Base-by-base conservation (phyloP, 1,140 invertebrate genomes). In the Protaetia brevitarsis region DNA sequence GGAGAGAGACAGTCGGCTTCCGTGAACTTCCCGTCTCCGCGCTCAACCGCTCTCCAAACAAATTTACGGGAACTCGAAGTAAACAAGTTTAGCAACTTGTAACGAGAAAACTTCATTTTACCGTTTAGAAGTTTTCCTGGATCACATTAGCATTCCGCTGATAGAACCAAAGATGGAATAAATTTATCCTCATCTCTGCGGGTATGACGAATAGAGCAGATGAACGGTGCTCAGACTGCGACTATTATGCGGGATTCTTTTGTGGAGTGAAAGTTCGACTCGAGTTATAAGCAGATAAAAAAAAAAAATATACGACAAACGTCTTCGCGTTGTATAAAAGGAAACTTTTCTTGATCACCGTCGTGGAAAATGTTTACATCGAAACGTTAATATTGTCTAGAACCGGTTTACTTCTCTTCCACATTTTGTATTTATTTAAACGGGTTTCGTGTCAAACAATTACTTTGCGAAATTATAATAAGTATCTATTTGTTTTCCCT, bases 81-180 rank as follows among this genome's bases (percentile, higher is more conserved):
- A 69, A 67, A 69, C 68, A 69, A 69, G 66, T 67, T 69, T 62
- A 64, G 62, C 63, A 69, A 70, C 63, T 70, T 70, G 65, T 70
- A 70, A 70, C 68, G 68, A 68, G 68, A 70, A 70, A 70, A 70
- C 68, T 70, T 70, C 68, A 70, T 70, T 70, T 70, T 66, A 70
- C 66, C 63, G 66, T 67, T 70, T 67, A 68, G 67, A 70, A 70
- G 29, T 68, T 70, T 70, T 68, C 68, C 63, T 51, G 61, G 68
- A 70, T 68, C 41, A 66, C 63, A 70, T 70, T 70, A 70, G 68
- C 68, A 70, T 70, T 67, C 66, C 60, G 41, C 11, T 31, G 64
- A 65, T 59, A 31, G 57, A 26, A 57, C 34, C 64, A 65, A 51
- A 51, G 41, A 51, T 31, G 31, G 64, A 65, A 65, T 65, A 65